Evolutionary conservation across 2,888 invertebrate species (phyloP).

Genomic region (Agrochola circellaris): DNA sequence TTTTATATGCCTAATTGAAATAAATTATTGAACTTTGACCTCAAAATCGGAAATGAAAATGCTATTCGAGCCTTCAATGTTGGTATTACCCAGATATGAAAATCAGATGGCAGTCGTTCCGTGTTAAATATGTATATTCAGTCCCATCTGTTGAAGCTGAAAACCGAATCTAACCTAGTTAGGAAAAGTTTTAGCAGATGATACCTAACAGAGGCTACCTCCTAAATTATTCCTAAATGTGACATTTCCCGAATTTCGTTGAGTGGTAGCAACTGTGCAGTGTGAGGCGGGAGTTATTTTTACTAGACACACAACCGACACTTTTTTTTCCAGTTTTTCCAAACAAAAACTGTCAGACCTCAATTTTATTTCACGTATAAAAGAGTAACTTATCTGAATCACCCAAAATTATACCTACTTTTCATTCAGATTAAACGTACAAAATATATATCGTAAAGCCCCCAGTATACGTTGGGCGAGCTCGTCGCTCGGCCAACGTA

Average conservation of each 20-base stretch:
- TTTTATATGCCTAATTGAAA: no score
- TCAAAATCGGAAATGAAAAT: neutral
- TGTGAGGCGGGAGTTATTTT: neutral
- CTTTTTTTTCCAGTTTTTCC: neutral
- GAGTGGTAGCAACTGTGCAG: neutral
- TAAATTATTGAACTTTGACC: neutral
- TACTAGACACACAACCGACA: no score
- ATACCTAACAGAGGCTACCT: neutral
- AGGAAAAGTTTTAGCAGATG: neutral
- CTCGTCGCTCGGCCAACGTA: no score
- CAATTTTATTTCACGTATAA: neutral
- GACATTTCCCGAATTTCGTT: neutral
- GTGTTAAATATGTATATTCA: conserved; percentile 13
- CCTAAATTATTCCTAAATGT: neutral
- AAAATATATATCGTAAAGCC: no score
- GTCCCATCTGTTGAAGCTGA: neutral
- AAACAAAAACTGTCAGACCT: no score
- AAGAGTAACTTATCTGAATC: neutral
- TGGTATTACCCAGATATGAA: neutral
- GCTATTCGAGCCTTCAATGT: neutral
- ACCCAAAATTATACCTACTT: no score
- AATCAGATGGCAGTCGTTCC: neutral
- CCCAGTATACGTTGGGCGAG: no score
- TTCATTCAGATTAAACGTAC: neutral
- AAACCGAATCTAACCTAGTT: neutral